A percentile compares a stretch with the other conserved stretches of the same genome.
phyloP scores from a whole-genome alignment of 92 coral and sea anemone genomes.

The Palythoa caribaeorum region DNA sequence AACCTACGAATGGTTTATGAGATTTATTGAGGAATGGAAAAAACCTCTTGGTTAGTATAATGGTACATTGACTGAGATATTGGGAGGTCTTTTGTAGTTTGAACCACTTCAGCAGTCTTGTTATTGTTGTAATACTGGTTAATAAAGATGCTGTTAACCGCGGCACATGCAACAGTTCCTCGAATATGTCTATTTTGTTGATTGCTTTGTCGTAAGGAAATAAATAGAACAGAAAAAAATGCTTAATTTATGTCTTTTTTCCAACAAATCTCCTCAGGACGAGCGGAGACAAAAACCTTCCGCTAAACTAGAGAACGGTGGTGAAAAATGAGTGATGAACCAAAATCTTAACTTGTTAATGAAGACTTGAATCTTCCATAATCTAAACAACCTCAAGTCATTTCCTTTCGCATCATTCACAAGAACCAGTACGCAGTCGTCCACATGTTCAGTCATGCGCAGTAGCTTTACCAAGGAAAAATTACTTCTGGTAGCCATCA shows the following conservation, averaged over 20 bases:
- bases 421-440: constrained; percentile 41
- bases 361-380: constrained; percentile 44
- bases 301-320: constrained; percentile 10
- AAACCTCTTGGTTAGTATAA: neutral
- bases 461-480: constrained; percentile 41
- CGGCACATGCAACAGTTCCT: too few species aligned
- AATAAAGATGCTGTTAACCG: too few species aligned
- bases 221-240: too few species aligned
- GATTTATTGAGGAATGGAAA: constrained; percentile 14
- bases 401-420: constrained; percentile 40
- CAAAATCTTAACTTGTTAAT: constrained; percentile 30
- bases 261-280: neutral
- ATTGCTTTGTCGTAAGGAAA: too few species aligned
- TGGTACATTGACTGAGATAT: neutral
- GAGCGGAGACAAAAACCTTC: neutral
- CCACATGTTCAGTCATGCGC: constrained; percentile 49
- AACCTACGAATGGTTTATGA: constrained; percentile 13
- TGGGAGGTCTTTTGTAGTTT: neutral
- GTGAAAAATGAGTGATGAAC: constrained; percentile 19
- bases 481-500: constrained; percentile 43
- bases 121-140: too few species aligned
- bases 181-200: too few species aligned
- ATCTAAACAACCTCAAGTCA: constrained; percentile 43
- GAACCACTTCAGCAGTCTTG: too few species aligned
- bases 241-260: constrained; percentile 19